A percentile compares a stretch with the other conserved stretches of the same genome.
Evolutionary conservation across 2,888 invertebrate genomes (phyloP).

Genomic region (Trichopoda pennipes): DNA sequence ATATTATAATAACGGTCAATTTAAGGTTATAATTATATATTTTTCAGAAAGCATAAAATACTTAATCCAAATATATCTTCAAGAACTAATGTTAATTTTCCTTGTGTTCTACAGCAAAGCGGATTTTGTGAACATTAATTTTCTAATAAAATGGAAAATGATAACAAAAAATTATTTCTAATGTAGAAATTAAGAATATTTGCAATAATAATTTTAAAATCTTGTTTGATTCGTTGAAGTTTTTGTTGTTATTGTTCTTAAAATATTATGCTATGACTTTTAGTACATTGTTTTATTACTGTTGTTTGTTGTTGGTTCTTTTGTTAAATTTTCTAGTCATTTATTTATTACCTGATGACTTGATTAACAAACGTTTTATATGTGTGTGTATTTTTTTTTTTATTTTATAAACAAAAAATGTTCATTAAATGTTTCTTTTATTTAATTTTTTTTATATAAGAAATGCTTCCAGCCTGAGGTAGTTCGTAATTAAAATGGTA

Average conservation of each 20-base stretch:
- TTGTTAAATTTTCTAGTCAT: conserved; percentile 46
- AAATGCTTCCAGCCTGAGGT: conserved; percentile 76
- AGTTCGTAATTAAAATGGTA: conserved; percentile 73
- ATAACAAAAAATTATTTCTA: conserved; percentile 21
- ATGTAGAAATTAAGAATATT: conserved; percentile 2
- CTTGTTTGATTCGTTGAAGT: conserved; percentile 48
- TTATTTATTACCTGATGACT: conserved; percentile 15
- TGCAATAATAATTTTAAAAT: conserved; percentile 23
- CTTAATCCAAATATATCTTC: too few relatives aligned
- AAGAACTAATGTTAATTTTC: too few relatives aligned
- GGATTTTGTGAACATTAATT: not conserved
- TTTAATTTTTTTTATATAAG: conserved; percentile 55
- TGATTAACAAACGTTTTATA: conserved; percentile 26
- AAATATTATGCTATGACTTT: conserved; percentile 34
- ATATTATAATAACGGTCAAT: too few relatives aligned
- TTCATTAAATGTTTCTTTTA: conserved; percentile 22
- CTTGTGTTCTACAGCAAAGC: too few relatives aligned
- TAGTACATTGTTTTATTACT: conserved; percentile 26
- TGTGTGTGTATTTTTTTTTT: conserved; percentile 1
- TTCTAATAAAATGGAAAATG: not conserved
- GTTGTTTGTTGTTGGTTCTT: conserved; percentile 23
- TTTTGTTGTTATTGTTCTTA: conserved; percentile 37
- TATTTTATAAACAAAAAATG: conserved; percentile 25
- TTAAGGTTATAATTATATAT: too few relatives aligned
- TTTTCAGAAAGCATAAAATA: too few relatives aligned